Conservation (phyloP, 1,140 invertebrate genomes). For the Heliconius congener region DNA sequence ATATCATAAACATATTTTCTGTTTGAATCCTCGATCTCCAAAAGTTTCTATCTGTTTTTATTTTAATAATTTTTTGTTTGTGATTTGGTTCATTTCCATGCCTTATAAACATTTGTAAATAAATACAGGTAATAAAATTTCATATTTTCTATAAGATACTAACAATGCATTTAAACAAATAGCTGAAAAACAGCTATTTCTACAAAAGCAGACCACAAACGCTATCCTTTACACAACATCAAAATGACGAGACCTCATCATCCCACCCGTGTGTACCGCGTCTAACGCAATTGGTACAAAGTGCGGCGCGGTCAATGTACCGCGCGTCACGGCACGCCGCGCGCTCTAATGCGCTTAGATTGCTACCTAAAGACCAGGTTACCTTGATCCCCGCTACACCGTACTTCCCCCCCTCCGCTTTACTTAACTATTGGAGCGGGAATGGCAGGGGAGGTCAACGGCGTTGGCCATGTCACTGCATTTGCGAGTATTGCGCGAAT, state of each 20-base stretch:
- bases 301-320: conserved; percentile 71
- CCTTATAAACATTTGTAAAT: too few relatives aligned
- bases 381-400: conserved; percentile 42
- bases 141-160: too few relatives aligned
- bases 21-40: too few relatives aligned
- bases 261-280: conserved; percentile 3
- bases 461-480: conserved; percentile 36
- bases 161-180: too few relatives aligned
- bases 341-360: conserved; percentile 73
- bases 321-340: conserved; percentile 67
- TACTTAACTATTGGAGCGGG: not conserved
- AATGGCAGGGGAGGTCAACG: conserved; percentile 25
- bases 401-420: conserved; percentile 18
- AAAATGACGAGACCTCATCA: not conserved
- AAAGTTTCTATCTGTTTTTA: too few relatives aligned
- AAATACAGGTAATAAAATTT: too few relatives aligned
- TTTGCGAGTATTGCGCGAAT: conserved; percentile 64
- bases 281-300: conserved; percentile 55
- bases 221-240: not conserved
- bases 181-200: not conserved
- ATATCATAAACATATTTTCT: too few relatives aligned
- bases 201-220: not conserved
- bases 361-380: conserved; percentile 62
- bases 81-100: too few relatives aligned
- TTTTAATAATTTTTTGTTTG: too few relatives aligned